Evolutionary conservation across 2,797 vertebrate species (phyloP), one percentile per base, ranked within the genome.

Genomic region (Eutrigla gurnardus): DNA sequence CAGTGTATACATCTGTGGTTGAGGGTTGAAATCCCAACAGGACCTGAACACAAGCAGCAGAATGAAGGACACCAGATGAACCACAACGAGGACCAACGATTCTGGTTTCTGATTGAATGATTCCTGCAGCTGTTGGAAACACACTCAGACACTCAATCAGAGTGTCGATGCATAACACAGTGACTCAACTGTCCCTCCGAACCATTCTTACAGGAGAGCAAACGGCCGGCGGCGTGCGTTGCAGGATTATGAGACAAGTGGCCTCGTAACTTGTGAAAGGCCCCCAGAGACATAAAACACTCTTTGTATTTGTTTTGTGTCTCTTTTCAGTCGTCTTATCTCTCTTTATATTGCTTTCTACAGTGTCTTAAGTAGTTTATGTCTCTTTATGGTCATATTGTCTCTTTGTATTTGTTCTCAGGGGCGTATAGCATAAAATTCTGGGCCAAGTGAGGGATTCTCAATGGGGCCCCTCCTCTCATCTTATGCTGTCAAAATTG

Each of bases 1-100:
- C 60, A 43, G 55, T 52, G 53, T 39, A 13, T 11, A 74, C 49
- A 70, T 69, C 72, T 72, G 67, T 40, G 59, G 40, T 6, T 74
- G 39, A 57, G 37, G 33, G 50, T 74, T 54, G 50, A 75, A 57
- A 60, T 49, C 53, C 9, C 33, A 40, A 52, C 53, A 53, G 35
- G 37, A 7, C 4, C 18, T 46, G 0, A 52, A 65, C 42, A 73
- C 15, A 32, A 32, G 68, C 64, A 42, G 57, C 57, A 43, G 46
- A 32, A 33, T 55, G 7, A 10, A 25, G 18, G 32, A 5, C 25
- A 52, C 2, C 0, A 11, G 33, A 43, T 18, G 40, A 64, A 67
- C 39, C 53, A n/a, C 3, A 7, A 58, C 2, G 0, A n/a, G n/a
- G 65, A 62, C 43, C 39, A 68, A 33, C 42, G 32, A 33, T 43